Evolutionary conservation across 2,113 vertebrate species (phyloP), one percentile per base, ranked within the genome.

Genomic region (Zeus faber): DNA sequence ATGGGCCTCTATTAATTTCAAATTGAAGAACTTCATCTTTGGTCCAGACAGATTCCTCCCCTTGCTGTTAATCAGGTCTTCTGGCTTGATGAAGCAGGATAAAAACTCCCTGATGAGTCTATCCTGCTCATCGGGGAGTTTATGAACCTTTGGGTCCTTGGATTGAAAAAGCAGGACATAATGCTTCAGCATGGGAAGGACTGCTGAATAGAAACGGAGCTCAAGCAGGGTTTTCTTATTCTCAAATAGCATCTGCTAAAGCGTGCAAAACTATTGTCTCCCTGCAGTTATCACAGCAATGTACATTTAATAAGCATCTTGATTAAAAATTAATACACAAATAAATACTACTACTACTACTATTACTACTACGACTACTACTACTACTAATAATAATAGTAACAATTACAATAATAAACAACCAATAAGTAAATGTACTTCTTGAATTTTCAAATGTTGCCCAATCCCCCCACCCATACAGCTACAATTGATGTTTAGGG

Each of bases 401-500:
- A 43, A 18, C 6, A 14, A 18, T 43, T 14, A 37, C 14, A 37
- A 14, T 37, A 37, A 9, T 14, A 9, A 37, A 29, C 27, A 5
- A 29, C 27, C 27, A 29, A 29, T 29, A 29, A 29, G 27, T 29
- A 29, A 8, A 43, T 43, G 4, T 43, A 5, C 40, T 20, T 17
- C 18, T 43, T 46, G 44, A 23, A 13, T 10, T 46, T 23, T 46
- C 4, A 29, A 50, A 50, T n/a, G 7, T 50, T 50, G 13, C 26
- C 16, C 24, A 31, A n/a, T n/a, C 48, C 17, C n/a, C 48, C n/a
- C 16, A 24, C 49, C 31, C 31, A 35, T 37, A 37, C 49, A 37
- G 49, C 20, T 50, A 52, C 16, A 29, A 26, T 35, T 37, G 5
- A 37, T 37, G 29, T 21, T 52, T 52, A 22, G 49, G 49, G 18